Evolutionary conservation across 2,888 invertebrate genomes (phyloP), one percentile per base, ranked within the genome.

Genomic region (Epinotia brunnichana): DNA sequence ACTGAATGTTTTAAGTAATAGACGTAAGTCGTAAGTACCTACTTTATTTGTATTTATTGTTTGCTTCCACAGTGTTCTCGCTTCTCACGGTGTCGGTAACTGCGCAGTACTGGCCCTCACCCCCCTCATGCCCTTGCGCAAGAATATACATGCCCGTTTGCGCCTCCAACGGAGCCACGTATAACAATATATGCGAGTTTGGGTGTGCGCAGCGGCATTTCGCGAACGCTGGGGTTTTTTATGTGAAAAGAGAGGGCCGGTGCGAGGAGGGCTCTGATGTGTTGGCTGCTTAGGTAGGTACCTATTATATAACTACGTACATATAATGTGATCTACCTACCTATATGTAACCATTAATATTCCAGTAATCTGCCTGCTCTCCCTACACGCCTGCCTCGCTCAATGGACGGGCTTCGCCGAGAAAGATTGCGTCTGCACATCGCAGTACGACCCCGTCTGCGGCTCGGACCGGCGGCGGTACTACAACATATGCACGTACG

Each of bases 121-220:
- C 48, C 0, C 72, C 77, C n/a, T 54, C 51, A 3, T 94, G 94
- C 73, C 70, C 91, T 1, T 94, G 94, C 77, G 76, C 82, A 2
- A 86, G 82, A 77, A 82, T 92, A 24, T 94, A 90, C 80, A 24
- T 73, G 5, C 94, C 94, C 0, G 74, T 94, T 9, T 94, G 94
- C 78, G 92, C 85, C 0, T 83, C 88, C 0, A 82, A 92, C 78
- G 81, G 86, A 1, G 76, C 56, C 2, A 90, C 86, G 0, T 94
- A 88, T 76, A 87, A 86, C 68, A 94, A 87, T 76, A 60, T 60
- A 3, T 94, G 94, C 80, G 88, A 90, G 74, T 90, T 88, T 73
- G 41, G 87, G 0, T 94, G 94, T 78, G 76, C 81, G 2, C 77
- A 79, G 0, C 75, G 81, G 0, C 78, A 69, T 68, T 68, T 81